A percentile compares a stretch with the other conserved stretches of the same genome.
These are phyloP conservation scores for Brachionus sp. DNA, from an alignment of 1,140 invertebrate genomes.

Conservation along the genomic window DNA sequence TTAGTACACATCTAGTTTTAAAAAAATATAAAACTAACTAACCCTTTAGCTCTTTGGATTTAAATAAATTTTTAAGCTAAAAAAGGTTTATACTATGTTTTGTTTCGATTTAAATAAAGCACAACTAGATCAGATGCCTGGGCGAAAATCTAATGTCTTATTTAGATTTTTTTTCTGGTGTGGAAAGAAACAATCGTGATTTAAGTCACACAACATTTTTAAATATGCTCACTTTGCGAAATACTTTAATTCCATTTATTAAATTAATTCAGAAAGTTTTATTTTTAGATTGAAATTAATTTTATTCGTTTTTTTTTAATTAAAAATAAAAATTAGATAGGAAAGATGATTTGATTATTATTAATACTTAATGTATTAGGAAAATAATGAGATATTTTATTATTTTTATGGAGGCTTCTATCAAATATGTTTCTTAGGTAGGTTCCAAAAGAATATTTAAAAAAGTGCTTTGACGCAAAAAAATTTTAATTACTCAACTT, in stretches of 20 bases:
- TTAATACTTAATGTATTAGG: not conserved
- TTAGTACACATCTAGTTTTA: not conserved
- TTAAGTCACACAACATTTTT: not conserved
- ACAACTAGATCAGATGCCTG: not conserved
- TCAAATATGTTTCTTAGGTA: not conserved
- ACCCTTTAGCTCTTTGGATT: not conserved
- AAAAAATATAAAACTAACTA: not conserved
- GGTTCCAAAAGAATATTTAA: not conserved
- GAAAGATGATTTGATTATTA: not conserved
- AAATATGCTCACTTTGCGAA: not conserved
- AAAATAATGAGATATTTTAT: not conserved
- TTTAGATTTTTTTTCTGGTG: not conserved
- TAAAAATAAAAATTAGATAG: not conserved
- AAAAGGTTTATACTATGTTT: not conserved
- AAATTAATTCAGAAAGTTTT: not conserved
- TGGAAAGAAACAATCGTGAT: not conserved
- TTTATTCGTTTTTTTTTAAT: not conserved
- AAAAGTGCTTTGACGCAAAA: not conserved
- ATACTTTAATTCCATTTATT: not conserved
- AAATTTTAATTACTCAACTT: not conserved
- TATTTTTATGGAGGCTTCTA: not conserved
- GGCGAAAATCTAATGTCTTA: not conserved
- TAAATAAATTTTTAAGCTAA: not conserved
- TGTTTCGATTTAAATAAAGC: not conserved
- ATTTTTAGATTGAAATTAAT: not conserved